Evolutionary conservation across 2,113 vertebrate species (phyloP), one percentile per base, ranked within the genome.

Genomic region (Atractosteus spatula): DNA sequence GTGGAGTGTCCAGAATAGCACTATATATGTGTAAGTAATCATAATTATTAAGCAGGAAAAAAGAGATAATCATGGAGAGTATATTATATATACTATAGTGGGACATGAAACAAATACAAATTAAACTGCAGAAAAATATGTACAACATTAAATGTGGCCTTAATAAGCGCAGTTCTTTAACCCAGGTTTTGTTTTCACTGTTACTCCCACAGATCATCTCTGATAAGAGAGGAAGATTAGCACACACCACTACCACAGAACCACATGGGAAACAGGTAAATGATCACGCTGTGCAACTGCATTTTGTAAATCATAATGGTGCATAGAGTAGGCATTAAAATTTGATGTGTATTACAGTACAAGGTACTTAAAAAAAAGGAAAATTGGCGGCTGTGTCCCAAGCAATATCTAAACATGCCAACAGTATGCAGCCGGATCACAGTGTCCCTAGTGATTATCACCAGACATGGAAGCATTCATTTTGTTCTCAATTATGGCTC

Each of bases 391-490:
- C 71, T 63, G 67, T 57, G 62, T 70, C 74, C 43, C 69, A 80
- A 71, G 63, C 71, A 65, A 69, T 73, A 71, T 78, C 78, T 79
- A 76, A 77, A 80, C 74, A 74, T 76, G 76, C 74, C 81, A 82
- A 80, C 79, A 78, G 70, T 79, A 78, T 75, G 16, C 42, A 16
- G 51, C 29, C 17, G 8, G 51, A 75, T 77, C 77, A 81, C 81
- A 80, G 76, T 72, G 77, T 59, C 76, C 81, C 76, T 82, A 47
- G 70, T 85, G 85, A 90, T 90, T 88, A 88, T 84, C 72, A 77
- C 82, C 84, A 76, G 83, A 81, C 81, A 81, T 82, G 84, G 83
- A 91, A 87, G 86, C 76, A 84, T 88, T 89, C 81, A 90, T 88
- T 89, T 89, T 79, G 82, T 77, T 82, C 81, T 81, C 81, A 84